Evolutionary conservation across 2,797 vertebrate species (phyloP), one percentile per base, ranked within the genome.

Genomic region (Selene dorsalis): DNA sequence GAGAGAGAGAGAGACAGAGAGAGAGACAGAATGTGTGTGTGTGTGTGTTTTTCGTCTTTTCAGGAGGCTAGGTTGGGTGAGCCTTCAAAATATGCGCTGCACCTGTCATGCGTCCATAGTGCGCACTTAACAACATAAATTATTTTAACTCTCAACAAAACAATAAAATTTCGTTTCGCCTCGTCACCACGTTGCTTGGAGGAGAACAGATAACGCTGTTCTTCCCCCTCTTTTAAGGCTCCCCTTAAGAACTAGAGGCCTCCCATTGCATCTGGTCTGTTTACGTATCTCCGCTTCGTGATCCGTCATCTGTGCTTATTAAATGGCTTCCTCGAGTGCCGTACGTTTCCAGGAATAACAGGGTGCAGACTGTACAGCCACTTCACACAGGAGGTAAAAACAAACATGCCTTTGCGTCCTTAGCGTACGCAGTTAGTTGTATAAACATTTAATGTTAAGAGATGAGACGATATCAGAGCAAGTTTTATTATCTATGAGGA

Each of bases 81-180:
- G 77, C 65, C 77, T 89, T 90, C 70, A 86, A 91, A 92, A 89
- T 75, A 91, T 75, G 84, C 82, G 68, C 83, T 77, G 84, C 92
- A 94, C 92, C 93, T 94, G 93, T 93, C 89, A 88, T 84, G 83
- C 85, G 77, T 74, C 80, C 64, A 58, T 50, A 41, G 73, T 41
- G 53, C n/a, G 35, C 73, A 78, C 78, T 93, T 91, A 89, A 88
- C 65, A 82, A 88, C 79, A 92, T 88, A 85, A 91, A 94, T 89
- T 89, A 89, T 87, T 84, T 88, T 38, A 82, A 72, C 77, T 74
- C 69, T 82, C 73, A 85, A 61, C 68, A 89, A 84, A 91, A 89
- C 87, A 81, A 88, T 87, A 86, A 28, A 79, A 85, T 78, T 70
- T 73, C 30, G 12, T 14, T 53, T n/a, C 32, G 9, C 32, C 7